These are phyloP conservation scores for Hyphantria cunea DNA, from an alignment of 1,140 invertebrate genomes.

Conservation along the genomic window DNA sequence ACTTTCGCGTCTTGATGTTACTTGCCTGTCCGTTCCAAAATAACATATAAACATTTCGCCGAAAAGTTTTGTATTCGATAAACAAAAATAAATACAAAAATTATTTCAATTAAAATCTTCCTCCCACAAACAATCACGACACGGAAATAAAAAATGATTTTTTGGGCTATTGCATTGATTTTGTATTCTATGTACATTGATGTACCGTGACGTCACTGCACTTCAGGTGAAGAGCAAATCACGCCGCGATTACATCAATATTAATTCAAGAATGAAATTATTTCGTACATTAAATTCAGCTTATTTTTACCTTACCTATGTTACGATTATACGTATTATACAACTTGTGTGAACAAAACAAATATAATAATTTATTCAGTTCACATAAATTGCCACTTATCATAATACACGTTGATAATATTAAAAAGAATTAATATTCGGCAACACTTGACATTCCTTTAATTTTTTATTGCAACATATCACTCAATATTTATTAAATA, in stretches of 20 bases:
- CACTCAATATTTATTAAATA: slow-evolving; percentile 30
- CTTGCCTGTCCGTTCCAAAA: slow-evolving; percentile 66
- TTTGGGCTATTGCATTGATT: slow-evolving; percentile 79
- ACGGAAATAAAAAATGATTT: slow-evolving; percentile 63
- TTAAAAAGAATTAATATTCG: slow-evolving; percentile 77
- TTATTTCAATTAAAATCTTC: slow-evolving; percentile 44
- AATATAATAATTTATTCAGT: slow-evolving; percentile 31
- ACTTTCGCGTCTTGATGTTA: slow-evolving; percentile 54
- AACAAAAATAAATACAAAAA: slow-evolving; percentile 53
- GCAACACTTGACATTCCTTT: slow-evolving; percentile 80
- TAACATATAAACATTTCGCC: slow-evolving; percentile 54
- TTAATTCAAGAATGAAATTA: slow-evolving; percentile 80
- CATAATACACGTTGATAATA: slow-evolving; percentile 78
- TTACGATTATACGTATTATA: slow-evolving; percentile 73
- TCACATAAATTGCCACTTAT: slow-evolving; percentile 60
- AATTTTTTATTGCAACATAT: slow-evolving; percentile 47
- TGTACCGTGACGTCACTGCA: slow-evolving; percentile 36
- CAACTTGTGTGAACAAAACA: slow-evolving; percentile 42
- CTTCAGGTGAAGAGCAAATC: slow-evolving; percentile 6
- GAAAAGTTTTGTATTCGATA: slow-evolving; percentile 75
- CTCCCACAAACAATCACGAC: slow-evolving; percentile 57
- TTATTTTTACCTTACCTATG: slow-evolving; percentile 77
- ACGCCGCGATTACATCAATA: slow-evolving; percentile 54
- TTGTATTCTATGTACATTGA: slow-evolving; percentile 69
- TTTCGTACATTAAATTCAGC: slow-evolving; percentile 79